Base-by-base conservation (phyloP, 2,888 invertebrate genomes). In the Chymomyza caudatula region DNA sequence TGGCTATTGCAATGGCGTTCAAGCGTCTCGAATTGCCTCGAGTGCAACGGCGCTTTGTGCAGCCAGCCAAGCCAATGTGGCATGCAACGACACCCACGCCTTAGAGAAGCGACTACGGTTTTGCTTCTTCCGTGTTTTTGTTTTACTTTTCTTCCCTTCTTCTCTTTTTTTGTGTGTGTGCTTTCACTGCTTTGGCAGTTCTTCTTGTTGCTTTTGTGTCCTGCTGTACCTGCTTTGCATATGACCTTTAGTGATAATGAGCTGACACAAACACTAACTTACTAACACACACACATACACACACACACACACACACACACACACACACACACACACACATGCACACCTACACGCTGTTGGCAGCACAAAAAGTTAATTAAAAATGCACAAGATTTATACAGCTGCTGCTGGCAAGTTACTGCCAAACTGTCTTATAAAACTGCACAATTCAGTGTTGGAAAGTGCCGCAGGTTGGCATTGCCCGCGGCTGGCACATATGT, bases 341-440 rank as follows among this genome's bases (percentile, higher is more conserved):
- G 55, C 56, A 42, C n/a, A 11, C 20, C 6, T 43, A 49, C 19
- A 47, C 25, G 20, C 51, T 55, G 19, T 15, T 20, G 23, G 2
- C 60, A 44, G 60, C 53, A 64, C 25, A 64, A 65, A 44, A 56
- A 51, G 63, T 58, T 83, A 77, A 79, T 79, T 77, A 68, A 67
- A 79, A 83, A 62, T 72, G 74, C 80, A 65, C 29, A 60, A 76
- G 78, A 78, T 67, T 73, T 75, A 74, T 77, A 72, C 61, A 67
- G 75, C 67, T 74, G 47, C 19, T 57, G 51, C 20, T 51, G 19
- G 51, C 51, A 51, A 20, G 8, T 13, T 37, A 11, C 29, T 37
- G 29, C 29, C 29, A 37, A 37, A 8, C 29, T 11, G 29, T 2
- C 11, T 37, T 11, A 37, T 2, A 37, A 8, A 37, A 8, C 29